Evolutionary conservation across 2,113 vertebrate species (phyloP).

Genomic region (Sinocyclocheilus maitianheensis): DNA sequence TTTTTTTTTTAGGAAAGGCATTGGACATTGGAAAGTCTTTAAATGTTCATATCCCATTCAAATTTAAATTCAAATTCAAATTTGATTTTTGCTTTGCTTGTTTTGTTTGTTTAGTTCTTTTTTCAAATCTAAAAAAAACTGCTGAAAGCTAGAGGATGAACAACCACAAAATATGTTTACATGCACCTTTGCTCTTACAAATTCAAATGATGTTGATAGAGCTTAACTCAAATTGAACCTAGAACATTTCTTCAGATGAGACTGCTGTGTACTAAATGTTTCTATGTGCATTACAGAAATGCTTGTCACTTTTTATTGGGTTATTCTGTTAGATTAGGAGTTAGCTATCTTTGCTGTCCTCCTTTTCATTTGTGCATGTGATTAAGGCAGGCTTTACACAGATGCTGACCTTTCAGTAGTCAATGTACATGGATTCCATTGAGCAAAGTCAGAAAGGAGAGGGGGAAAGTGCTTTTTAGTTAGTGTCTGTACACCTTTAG

Average conservation of each 20-base stretch:
- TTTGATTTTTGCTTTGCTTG: too few species aligned
- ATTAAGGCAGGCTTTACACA: conserved; percentile 43
- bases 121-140: neutral
- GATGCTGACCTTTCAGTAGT: conserved; percentile 47
- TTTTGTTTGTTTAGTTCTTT: neutral
- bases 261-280: conserved; percentile 1
- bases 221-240: neutral
- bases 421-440: conserved; percentile 41
- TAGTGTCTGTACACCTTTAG: conserved; percentile 20
- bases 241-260: neutral
- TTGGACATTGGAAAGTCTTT: neutral
- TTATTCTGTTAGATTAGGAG: conserved; percentile 37
- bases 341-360: conserved; percentile 23
- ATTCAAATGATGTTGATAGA: neutral
- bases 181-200: neutral
- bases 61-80: too few species aligned
- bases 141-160: neutral
- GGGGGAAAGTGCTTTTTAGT: neutral
- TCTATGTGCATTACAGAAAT: neutral
- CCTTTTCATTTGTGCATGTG: conserved; percentile 39
- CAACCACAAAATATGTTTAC: neutral
- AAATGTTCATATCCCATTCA: too few species aligned
- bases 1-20: neutral
- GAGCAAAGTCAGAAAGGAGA: neutral
- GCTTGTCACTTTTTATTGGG: conserved; percentile 25